Conservation (phyloP, 2,797 vertebrate genomes). For the Numenius phaeopus region DNA sequence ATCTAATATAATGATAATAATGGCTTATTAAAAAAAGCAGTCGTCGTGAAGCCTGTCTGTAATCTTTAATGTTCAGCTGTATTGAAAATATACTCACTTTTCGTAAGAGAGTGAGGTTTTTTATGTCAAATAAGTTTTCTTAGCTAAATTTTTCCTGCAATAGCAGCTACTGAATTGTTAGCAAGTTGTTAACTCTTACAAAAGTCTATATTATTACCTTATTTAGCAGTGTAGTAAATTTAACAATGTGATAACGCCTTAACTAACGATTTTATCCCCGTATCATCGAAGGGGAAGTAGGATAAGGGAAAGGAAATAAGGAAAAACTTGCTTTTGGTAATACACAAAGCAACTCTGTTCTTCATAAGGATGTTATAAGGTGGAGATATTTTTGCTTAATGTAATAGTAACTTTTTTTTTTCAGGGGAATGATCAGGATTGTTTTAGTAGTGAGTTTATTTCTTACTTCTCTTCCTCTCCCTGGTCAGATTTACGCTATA, state of each 20-base stretch:
- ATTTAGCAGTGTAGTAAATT: neutral
- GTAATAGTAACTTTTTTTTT: neutral
- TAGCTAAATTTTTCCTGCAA: neutral
- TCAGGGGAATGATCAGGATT: neutral
- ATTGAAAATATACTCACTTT: neutral
- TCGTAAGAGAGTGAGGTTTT: accelerated
- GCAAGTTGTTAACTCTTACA: neutral
- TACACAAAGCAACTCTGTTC: neutral
- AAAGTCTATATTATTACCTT: neutral
- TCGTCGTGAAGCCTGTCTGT: neutral
- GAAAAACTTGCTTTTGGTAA: neutral
- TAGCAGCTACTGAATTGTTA: neutral
- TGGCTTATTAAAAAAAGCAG: neutral
- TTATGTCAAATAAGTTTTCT: neutral
- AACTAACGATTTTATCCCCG: neutral
- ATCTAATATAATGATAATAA: neutral
- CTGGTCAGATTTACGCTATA: neutral
- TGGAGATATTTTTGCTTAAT: neutral
- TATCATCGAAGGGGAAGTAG: accelerated
- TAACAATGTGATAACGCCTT: neutral
- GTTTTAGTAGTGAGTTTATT: neutral
- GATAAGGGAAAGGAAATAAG: neutral
- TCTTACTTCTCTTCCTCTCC: neutral
- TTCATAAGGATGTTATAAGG: neutral
- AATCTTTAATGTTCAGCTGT: neutral